These are phyloP conservation scores for Poeciliopsis turrubarensis DNA, from an alignment of 2,113 vertebrate species.

Conservation along the genomic window DNA sequence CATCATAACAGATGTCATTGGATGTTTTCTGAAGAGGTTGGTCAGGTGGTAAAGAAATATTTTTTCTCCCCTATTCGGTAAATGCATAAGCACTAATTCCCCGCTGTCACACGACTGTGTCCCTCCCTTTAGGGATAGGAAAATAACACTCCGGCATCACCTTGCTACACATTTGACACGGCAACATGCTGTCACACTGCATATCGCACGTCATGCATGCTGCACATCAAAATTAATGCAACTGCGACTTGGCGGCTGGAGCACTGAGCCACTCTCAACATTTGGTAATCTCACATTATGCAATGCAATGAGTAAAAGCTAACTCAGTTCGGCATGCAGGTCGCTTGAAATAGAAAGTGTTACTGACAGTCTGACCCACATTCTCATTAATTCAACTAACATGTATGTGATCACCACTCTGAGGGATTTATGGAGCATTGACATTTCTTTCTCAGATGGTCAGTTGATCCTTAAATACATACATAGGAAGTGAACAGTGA, in stretches of 20 bases:
- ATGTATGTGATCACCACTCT: background rate
- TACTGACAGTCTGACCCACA: background rate
- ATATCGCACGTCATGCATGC: too few relatives aligned
- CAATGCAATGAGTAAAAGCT: background rate
- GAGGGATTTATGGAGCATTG: background rate
- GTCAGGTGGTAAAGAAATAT: background rate
- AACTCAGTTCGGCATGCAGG: background rate
- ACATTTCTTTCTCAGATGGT: background rate
- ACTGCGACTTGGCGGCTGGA: background rate
- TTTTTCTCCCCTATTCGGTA: background rate
- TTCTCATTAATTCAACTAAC: background rate
- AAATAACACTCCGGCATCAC: background rate
- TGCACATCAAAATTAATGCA: background rate
- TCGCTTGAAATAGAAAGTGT: background rate
- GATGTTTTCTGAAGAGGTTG: slow-evolving; percentile 33
- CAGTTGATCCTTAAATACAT: background rate
- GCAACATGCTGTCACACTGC: too few relatives aligned
- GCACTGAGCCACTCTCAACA: background rate
- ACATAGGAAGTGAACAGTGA: background rate
- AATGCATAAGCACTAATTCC: background rate
- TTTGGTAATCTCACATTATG: background rate
- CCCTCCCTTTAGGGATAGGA: background rate
- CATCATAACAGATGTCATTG: background rate
- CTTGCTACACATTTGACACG: background rate
- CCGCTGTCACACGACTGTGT: background rate